Base-by-base conservation (phyloP, 2,797 vertebrate genomes). In the Diceros bicornis region DNA sequence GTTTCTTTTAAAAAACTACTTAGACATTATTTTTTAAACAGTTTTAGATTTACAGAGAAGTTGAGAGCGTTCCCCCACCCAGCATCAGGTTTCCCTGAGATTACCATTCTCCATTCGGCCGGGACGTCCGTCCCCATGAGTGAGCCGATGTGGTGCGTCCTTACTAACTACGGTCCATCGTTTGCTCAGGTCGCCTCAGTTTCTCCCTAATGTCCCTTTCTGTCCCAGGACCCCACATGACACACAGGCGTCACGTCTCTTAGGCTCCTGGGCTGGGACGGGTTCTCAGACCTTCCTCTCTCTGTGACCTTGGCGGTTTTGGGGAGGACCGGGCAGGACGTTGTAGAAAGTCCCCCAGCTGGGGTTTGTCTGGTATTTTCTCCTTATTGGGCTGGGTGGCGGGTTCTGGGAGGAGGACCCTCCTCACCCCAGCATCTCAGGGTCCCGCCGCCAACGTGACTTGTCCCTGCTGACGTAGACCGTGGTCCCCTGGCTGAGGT, bases 241-340 rank as follows among this genome's bases (percentile, higher is more conserved):
- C 62, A 23, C 3, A 7, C 13, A 44, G 18, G 14, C 0, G 0
- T 79, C 55, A 2, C 4, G 0, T 79, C 27, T 74, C 62, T 32
- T 7, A 25, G 44, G 44, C 32, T 74, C 23, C 34, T 9, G 13
- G 57, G 50, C n/a, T 37, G 41, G 20, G 32, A 6, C 17, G 2
- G 20, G 23, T 89, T 59, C 41, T 81, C 34, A 82, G 29, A 47
- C 21, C 34, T 69, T 6, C 18, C 29, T 32, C 44, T 8, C 37
- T 62, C 34, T 32, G 21, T 10, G 57, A 34, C 34, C 52, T 25
- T 23, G 71, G 13, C 1, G 2, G 32, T 20, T 47, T 21, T 9
- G 44, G 21, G 23, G 68, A 66, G 66, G 6, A 20, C 11, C 3
- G n/a, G 20, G 7, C 4, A n/a, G 84, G 64, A 11, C 64, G 14